Conservation (phyloP, 2,113 vertebrate genomes). For the Indri indri region DNA sequence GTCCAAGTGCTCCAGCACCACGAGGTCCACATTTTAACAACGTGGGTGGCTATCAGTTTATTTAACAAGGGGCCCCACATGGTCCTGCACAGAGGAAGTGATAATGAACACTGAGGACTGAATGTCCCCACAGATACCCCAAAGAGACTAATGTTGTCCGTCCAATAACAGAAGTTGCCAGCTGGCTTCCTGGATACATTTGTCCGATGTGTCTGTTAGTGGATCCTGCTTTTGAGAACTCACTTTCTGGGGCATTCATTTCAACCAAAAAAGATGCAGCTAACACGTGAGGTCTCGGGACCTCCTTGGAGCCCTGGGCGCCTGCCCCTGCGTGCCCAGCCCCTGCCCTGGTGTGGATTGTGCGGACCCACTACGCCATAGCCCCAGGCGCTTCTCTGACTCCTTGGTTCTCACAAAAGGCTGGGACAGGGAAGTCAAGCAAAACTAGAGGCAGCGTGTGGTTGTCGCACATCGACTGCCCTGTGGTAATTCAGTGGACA, state of each 20-base stretch:
- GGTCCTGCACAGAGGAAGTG: background rate
- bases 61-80: background rate
- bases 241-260: too few relatives aligned
- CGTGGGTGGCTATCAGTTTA: too few relatives aligned
- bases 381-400: too few relatives aligned
- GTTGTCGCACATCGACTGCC: accelerated
- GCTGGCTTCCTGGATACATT: background rate
- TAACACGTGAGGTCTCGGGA: background rate
- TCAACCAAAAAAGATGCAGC: background rate
- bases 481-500: background rate
- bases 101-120: background rate
- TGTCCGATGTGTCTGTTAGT: too few relatives aligned
- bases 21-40: background rate
- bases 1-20: background rate
- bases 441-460: background rate
- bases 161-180: too few relatives aligned
- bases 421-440: background rate
- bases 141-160: background rate
- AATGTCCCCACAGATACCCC: background rate
- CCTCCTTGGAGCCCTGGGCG: background rate
- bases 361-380: too few relatives aligned
- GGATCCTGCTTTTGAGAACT: background rate
- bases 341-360: background rate
- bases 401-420: background rate
- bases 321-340: accelerated